Base-by-base conservation (phyloP, 2,888 invertebrate species). In the Aleiodes alternator region DNA sequence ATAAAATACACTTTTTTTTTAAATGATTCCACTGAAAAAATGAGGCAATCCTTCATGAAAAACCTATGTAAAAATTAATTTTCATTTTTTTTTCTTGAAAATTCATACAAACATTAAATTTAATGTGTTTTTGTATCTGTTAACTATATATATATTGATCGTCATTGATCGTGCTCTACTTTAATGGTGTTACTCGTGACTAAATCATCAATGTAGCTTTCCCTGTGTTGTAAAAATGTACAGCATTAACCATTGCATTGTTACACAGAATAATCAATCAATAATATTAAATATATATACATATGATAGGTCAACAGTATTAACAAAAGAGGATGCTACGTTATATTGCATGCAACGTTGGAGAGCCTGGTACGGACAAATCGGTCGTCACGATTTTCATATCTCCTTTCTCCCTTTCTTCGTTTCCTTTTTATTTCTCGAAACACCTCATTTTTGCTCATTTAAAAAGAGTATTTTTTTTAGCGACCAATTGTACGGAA, bases 171-270 rank as follows among this genome's bases (percentile, higher is more conserved):
- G n/a, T 64, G 64, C 7, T 59, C 59, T 59, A 59, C 59, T 59
- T 59, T 34, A 38, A 48, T 48, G 64, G 23, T 48, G 48, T 64
- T 64, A 64, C 64, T 48, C 64, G 64, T 64, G 64, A 64, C 64
- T 64, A 64, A 64, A 48, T 64, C 64, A 64, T 48, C 64, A 64
- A 64, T 64, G 64, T 48, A 43, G 64, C 64, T 64, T 64, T 64
- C 64, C 64, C 64, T 64, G 64, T 64, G 64, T 16, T 64, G 48
- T 48, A 64, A 48, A 48, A 64, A 64, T 48, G 64, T 43, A 43
- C 48, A 64, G 43, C 48, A 14, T 64, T 64, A 43, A 64, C 43
- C 43, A 61, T 43, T 61, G 61, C 61, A 64, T 38, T 48, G 64
- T 64, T 64, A 64, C 34, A 48, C 16, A 48, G 64, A 64, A 48